Conservation (phyloP, 2,113 vertebrate species). For the Sander vitreus region DNA sequence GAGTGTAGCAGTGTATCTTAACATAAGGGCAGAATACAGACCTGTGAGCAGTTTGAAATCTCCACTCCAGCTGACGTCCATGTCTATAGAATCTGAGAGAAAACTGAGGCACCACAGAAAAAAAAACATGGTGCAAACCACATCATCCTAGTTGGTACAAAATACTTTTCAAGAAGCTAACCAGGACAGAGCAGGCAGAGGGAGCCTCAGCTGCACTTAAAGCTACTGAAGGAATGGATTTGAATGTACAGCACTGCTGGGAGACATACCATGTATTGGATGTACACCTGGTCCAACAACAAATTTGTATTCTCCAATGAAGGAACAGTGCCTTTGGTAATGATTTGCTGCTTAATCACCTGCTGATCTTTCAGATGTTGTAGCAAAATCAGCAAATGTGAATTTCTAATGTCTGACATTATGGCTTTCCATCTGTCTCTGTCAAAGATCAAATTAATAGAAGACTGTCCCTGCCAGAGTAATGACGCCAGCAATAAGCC, state of each 20-base stretch:
- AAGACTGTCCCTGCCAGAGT: background rate
- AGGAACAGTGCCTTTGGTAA: background rate
- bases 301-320: constrained; percentile 21
- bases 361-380: constrained; percentile 25
- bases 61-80: background rate
- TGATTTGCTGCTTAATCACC: constrained; percentile 12
- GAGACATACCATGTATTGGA: constrained; percentile 32
- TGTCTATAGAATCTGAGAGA: background rate
- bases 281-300: constrained; percentile 49
- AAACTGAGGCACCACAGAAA: background rate
- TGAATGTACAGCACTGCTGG: constrained; percentile 51
- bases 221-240: constrained; percentile 35
- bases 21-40: background rate
- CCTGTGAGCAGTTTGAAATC: background rate
- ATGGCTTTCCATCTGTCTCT: constrained; percentile 53
- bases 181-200: constrained; percentile 31
- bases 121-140: background rate
- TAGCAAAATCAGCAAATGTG: constrained; percentile 22
- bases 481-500: constrained; percentile 39
- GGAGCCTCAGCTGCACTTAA: constrained; percentile 63
- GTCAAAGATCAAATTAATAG: constrained; percentile 64
- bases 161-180: constrained; percentile 33
- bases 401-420: constrained; percentile 31
- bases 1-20: background rate
- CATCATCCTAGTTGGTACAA: background rate